phyloP scores from a whole-genome alignment of 2,888 invertebrate species.

The Onchidella celtica region DNA sequence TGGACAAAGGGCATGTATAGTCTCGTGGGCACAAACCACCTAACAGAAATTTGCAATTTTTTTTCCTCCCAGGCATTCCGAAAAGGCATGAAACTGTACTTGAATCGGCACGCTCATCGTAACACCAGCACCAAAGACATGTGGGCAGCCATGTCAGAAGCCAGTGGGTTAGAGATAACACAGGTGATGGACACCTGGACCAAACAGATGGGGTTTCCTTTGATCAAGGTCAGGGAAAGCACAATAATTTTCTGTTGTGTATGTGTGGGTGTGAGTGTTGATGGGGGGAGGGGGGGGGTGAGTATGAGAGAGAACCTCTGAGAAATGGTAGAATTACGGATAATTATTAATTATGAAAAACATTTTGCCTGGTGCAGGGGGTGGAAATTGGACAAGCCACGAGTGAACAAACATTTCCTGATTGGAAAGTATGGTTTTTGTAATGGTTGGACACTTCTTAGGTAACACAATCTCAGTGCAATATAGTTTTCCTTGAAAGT shows the following conservation, averaged over 20 bases:
- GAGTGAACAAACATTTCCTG: too few relatives aligned
- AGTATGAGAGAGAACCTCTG: background rate
- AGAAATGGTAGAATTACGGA: background rate
- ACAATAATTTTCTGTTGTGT: too few relatives aligned
- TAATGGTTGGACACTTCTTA: too few relatives aligned
- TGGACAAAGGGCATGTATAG: too few relatives aligned
- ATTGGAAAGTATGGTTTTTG: too few relatives aligned
- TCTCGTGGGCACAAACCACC: too few relatives aligned
- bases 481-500: too few relatives aligned
- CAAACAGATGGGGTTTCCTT: constrained; percentile 33
- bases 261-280: background rate
- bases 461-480: too few relatives aligned
- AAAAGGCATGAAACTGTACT: constrained; percentile 39
- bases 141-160: constrained; percentile 34
- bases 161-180: constrained; percentile 12
- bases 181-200: constrained; percentile 31
- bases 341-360: background rate
- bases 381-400: too few relatives aligned
- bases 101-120: constrained; percentile 10
- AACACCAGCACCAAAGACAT: constrained; percentile 37
- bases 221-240: constrained; percentile 22
- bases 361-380: too few relatives aligned
- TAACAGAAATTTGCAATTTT: too few relatives aligned
- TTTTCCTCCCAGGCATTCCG: constrained; percentile 65
- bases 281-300: background rate